phyloP scores from a whole-genome alignment of 64 coral and sea anemone genomes.

The Catalaphyllia jardinei region DNA sequence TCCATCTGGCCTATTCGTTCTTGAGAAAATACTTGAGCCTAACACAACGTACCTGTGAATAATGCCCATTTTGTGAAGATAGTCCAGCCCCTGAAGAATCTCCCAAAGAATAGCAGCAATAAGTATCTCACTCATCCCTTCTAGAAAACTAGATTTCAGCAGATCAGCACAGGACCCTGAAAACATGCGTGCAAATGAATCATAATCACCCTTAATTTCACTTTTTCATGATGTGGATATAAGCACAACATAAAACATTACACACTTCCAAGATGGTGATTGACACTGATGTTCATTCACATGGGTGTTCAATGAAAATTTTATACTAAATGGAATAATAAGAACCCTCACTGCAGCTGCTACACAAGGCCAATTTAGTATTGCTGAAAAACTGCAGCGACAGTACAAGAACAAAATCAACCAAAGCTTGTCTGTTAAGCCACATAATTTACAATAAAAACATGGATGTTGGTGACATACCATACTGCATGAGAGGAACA shows the following conservation, averaged over 20 bases:
- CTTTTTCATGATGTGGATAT: not conserved
- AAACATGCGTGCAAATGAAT: not conserved
- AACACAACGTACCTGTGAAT: slow-evolving; percentile 81
- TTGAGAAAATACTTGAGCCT: not conserved
- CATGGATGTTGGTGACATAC: slow-evolving; percentile 35
- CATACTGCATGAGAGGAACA: slow-evolving; percentile 80
- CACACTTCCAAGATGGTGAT: no score
- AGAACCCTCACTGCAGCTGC: no score
- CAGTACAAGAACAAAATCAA: no score
- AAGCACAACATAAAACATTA: no score
- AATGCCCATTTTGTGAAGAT: slow-evolving; percentile 86
- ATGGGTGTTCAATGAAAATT: no score
- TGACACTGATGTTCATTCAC: no score
- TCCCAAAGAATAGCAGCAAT: slow-evolving; percentile 89
- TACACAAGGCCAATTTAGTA: no score
- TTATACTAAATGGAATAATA: no score
- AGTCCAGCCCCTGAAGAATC: slow-evolving; percentile 84
- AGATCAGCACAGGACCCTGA: slow-evolving; percentile 85
- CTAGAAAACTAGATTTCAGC: slow-evolving; percentile 56
- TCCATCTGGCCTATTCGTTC: no score
- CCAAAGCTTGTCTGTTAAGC: not conserved
- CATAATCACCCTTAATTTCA: not conserved
- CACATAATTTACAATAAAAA: not conserved
- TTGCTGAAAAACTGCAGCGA: no score
- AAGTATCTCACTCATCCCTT: slow-evolving; percentile 82